Conservation (phyloP, 2,797 vertebrate species). For the Chanos chanos region DNA sequence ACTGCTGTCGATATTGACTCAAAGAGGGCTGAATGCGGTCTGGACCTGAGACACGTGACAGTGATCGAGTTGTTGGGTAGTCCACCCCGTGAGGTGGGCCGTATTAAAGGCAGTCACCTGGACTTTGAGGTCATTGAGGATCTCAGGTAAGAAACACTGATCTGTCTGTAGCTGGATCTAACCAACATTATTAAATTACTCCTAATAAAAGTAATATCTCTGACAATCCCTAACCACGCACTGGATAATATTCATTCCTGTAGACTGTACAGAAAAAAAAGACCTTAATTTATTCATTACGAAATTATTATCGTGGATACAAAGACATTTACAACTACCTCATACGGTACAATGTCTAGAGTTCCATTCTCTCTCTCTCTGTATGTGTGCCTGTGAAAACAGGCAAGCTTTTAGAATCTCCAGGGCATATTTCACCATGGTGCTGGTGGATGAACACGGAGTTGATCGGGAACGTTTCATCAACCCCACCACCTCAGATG, state of each 20-base stretch:
- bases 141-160: conserved; percentile 74
- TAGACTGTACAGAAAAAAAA: too few species aligned
- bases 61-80: conserved; percentile 87
- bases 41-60: conserved; percentile 85
- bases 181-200: too few species aligned
- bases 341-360: too few species aligned
- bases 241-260: too few species aligned
- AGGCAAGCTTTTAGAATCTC: conserved; percentile 85
- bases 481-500: conserved; percentile 76
- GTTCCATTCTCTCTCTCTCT: neutral
- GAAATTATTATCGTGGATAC: too few species aligned
- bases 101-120: conserved; percentile 81
- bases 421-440: conserved; percentile 83
- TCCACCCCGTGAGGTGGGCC: conserved; percentile 80
- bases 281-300: too few species aligned
- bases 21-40: conserved; percentile 84
- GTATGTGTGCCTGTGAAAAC: conserved; percentile 10
- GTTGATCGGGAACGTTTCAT: conserved; percentile 88
- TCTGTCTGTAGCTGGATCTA: neutral
- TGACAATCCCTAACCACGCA: too few species aligned
- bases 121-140: conserved; percentile 79
- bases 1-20: neutral
- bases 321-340: too few species aligned
- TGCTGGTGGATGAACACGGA: conserved; percentile 86
- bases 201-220: too few species aligned